Evolutionary conservation across 1,140 invertebrate genomes (phyloP).

Genomic region (Orussus abietinus): DNA sequence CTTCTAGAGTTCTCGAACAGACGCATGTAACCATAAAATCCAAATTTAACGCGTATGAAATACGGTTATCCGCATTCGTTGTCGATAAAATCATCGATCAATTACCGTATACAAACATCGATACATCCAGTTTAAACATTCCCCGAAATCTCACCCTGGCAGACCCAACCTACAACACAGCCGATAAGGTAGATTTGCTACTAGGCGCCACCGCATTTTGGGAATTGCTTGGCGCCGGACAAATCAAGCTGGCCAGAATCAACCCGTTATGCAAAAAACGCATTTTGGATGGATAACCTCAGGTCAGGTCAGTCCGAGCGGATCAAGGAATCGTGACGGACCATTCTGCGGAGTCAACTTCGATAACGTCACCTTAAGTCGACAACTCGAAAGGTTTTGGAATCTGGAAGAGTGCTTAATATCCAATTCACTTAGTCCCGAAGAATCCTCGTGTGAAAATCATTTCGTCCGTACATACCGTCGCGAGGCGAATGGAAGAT

Average conservation of each 20-base stretch:
- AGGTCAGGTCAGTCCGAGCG: conserved; percentile 8
- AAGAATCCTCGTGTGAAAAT: neutral
- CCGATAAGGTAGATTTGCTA: conserved; percentile 27
- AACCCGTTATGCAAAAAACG: conserved; percentile 21
- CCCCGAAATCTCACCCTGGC: conserved; percentile 26
- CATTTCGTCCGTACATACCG: neutral
- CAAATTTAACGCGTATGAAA: neutral
- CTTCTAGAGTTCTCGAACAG: neutral
- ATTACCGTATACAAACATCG: neutral
- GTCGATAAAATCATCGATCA: neutral
- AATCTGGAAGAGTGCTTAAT: conserved; percentile 6
- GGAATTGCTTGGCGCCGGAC: conserved; percentile 18
- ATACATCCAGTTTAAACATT: conserved; percentile 12
- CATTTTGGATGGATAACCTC: conserved; percentile 31
- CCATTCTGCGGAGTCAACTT: neutral
- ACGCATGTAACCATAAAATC: neutral
- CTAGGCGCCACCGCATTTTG: conserved; percentile 29
- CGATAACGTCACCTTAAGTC: neutral
- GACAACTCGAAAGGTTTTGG: neutral
- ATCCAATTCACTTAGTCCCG: neutral
- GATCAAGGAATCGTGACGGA: conserved; percentile 11
- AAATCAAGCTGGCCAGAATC: conserved; percentile 11
- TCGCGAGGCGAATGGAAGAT: conserved; percentile 2
- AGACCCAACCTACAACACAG: conserved; percentile 27
- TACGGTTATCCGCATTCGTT: neutral